These are phyloP conservation scores for Takifugu rubripes DNA, from an alignment of 2,797 vertebrate genomes.

Conservation along the genomic window DNA sequence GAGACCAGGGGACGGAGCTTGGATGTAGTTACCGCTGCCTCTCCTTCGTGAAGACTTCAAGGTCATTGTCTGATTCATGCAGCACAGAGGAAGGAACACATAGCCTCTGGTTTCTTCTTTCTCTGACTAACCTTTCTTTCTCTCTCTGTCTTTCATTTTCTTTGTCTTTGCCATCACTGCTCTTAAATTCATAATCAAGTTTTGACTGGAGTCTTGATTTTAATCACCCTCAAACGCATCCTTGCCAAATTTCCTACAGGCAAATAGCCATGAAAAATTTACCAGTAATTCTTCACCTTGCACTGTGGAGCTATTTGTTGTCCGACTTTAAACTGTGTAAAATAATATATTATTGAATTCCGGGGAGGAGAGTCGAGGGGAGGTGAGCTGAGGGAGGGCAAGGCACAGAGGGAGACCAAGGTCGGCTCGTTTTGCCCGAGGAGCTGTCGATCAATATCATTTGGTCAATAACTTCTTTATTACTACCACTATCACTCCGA, in stretches of 20 bases:
- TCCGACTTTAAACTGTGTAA: conserved; percentile 93
- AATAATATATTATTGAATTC: conserved; percentile 99
- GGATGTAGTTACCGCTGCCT: conserved; percentile 68
- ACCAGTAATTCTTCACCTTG: conserved; percentile 88
- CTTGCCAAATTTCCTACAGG: conserved; percentile 76
- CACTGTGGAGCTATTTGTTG: conserved; percentile 85
- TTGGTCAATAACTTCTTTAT: conserved; percentile 99
- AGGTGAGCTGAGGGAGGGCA: conserved; percentile 80
- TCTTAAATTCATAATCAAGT: conserved; percentile 64
- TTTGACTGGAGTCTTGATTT: conserved; percentile 74
- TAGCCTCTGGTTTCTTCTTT: conserved; percentile 53
- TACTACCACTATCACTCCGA: conserved; percentile 92
- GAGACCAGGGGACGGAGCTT: conserved; percentile 64
- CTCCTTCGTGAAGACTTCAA: conserved; percentile 68
- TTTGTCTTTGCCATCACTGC: conserved; percentile 46
- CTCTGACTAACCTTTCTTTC: conserved; percentile 40
- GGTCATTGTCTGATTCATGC: conserved; percentile 78
- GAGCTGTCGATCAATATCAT: conserved; percentile 98
- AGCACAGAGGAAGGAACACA: conserved; percentile 55
- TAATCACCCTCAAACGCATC: conserved; percentile 74
- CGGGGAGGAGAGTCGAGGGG: conserved; percentile 87
- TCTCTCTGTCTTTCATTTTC: conserved; percentile 23
- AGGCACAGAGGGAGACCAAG: conserved; percentile 93
- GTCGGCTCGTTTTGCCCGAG: conserved; percentile 96
- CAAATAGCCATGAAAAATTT: conserved; percentile 76